These are phyloP conservation scores for Ammodytes marinus DNA, from an alignment of 2,113 vertebrate species.

Conservation along the genomic window DNA sequence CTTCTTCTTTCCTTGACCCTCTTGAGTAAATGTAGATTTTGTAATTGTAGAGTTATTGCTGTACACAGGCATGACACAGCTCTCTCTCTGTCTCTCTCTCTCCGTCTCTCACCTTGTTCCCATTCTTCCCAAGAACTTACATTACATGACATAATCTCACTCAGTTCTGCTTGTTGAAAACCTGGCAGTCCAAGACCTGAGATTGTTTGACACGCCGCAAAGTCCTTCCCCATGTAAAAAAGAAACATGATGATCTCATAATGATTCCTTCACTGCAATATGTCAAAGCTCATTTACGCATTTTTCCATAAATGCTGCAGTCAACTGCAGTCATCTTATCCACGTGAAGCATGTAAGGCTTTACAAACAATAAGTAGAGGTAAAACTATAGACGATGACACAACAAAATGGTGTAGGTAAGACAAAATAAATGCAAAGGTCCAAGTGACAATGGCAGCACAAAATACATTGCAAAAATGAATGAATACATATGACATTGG, in stretches of 20 bases:
- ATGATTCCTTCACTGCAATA: background rate
- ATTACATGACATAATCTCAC: background rate
- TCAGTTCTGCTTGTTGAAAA: background rate
- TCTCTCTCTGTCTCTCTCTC: background rate
- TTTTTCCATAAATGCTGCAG: background rate
- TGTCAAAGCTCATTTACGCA: background rate
- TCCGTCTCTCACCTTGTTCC: background rate
- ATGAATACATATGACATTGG: no score
- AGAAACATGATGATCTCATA: background rate
- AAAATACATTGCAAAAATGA: no score
- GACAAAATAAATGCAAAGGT: no score
- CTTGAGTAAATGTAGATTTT: no score
- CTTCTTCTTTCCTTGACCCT: background rate
- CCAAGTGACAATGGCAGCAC: no score
- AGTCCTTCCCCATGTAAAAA: background rate
- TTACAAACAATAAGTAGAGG: background rate
- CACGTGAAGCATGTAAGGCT: background rate
- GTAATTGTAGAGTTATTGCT: no score
- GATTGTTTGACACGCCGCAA: background rate
- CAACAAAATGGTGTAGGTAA: no score
- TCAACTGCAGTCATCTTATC: background rate
- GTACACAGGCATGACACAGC: background rate
- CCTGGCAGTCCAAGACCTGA: background rate
- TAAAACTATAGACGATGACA: background rate
- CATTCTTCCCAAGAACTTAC: background rate